phyloP scores from a whole-genome alignment of 64 coral and sea anemone genomes.

The Pocillopora verrucosa region DNA sequence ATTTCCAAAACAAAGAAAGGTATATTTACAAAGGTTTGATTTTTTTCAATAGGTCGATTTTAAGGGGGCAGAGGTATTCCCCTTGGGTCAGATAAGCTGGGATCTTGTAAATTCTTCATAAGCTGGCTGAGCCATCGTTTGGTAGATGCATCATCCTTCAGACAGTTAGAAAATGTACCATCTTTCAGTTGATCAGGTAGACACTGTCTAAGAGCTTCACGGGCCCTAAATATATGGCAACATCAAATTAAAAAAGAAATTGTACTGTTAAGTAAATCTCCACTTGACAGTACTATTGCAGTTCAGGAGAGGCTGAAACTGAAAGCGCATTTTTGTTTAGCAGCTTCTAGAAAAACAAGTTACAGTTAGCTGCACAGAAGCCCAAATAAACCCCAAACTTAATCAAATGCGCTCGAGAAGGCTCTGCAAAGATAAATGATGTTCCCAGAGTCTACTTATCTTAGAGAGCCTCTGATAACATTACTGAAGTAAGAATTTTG shows the following conservation, averaged over 20 bases:
- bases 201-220: conserved; percentile 92
- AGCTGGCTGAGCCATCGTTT: conserved; percentile 97
- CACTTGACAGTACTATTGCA: no score
- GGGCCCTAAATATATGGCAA: conserved; percentile 51
- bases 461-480: no score
- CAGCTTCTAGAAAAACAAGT: no score
- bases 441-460: no score
- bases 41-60: background rate
- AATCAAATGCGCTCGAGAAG: no score
- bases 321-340: no score
- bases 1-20: background rate
- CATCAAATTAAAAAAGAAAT: background rate
- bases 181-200: conserved; percentile 98
- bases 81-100: conserved; percentile 75
- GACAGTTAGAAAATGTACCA: conserved; percentile 95
- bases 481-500: no score
- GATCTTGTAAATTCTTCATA: conserved; percentile 97
- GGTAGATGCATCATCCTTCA: conserved; percentile 96
- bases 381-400: no score
- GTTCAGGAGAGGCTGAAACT: no score
- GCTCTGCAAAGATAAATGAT: no score
- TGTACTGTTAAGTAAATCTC: no score
- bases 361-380: no score
- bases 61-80: conserved; percentile 86
- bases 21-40: background rate